phyloP scores from a whole-genome alignment of 2,797 vertebrate genomes.

The Zenarchopterus dispar region DNA sequence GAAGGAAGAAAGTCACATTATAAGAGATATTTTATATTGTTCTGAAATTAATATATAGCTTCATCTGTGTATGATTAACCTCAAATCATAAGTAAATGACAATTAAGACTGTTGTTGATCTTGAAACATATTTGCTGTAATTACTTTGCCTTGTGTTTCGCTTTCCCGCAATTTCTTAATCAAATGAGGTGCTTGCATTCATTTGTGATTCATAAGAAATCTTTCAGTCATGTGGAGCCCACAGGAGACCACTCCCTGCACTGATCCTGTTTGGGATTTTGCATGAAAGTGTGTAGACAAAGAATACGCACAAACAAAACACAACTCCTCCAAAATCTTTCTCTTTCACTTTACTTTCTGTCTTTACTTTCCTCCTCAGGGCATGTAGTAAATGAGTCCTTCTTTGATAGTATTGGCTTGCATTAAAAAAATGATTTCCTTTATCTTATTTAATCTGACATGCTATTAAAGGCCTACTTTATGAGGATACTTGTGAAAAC shows the following conservation, averaged over 20 bases:
- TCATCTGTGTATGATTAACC: not conserved
- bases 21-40: not conserved
- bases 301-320: conserved; percentile 18
- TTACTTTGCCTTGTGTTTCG: conserved; percentile 2
- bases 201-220: conserved; percentile 22
- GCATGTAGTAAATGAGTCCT: not conserved
- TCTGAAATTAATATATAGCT: not conserved
- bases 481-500: too few species aligned
- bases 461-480: too few species aligned
- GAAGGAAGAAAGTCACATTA: not conserved
- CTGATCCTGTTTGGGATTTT: conserved; percentile 16
- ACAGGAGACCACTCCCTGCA: conserved; percentile 21
- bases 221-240: conserved; percentile 2
- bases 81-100: not conserved
- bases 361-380: conserved; percentile 2
- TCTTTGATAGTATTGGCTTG: not conserved
- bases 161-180: conserved; percentile 33
- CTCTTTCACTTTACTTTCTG: conserved; percentile 14
- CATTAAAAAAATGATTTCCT: not conserved
- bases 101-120: not conserved
- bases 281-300: conserved; percentile 11
- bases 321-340: conserved; percentile 7
- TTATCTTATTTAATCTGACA: not conserved
- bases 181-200: conserved; percentile 18
- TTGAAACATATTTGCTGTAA: not conserved